phyloP scores from a whole-genome alignment of 1,140 invertebrate species.

The Tetranychus cinnabarinus region DNA sequence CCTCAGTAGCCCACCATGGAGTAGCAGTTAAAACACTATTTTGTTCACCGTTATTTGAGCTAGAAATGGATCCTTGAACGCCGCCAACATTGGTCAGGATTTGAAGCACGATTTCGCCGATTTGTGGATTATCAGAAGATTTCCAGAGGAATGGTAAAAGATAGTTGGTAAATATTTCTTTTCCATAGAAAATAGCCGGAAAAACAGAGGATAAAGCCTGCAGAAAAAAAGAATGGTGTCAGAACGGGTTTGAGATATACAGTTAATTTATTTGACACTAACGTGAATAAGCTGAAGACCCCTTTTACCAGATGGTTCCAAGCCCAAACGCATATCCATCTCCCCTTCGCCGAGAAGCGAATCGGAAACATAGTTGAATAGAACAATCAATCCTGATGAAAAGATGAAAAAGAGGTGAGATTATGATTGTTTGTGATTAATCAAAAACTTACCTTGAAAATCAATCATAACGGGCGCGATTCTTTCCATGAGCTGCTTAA shows the following conservation, averaged over 20 bases:
- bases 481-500: constrained; percentile 77
- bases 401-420: neutral
- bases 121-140: constrained; percentile 43
- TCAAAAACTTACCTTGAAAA: constrained; percentile 32
- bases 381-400: constrained; percentile 14
- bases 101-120: constrained; percentile 38
- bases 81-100: constrained; percentile 24
- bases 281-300: constrained; percentile 29
- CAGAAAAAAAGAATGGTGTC: constrained; percentile 12
- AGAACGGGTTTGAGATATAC: neutral
- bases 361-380: constrained; percentile 22
- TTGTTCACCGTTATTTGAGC: neutral
- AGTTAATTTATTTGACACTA: constrained; percentile 15
- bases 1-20: constrained; percentile 10
- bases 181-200: constrained; percentile 67
- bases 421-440: neutral
- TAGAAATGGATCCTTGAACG: constrained; percentile 4
- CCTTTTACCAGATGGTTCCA: constrained; percentile 13
- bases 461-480: constrained; percentile 90
- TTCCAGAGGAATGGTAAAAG: constrained; percentile 42
- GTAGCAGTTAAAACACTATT: neutral
- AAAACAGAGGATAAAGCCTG: constrained; percentile 65
- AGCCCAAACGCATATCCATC: constrained; percentile 12
- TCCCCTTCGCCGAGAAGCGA: constrained; percentile 14
- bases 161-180: constrained; percentile 46